Evolutionary conservation across 2,797 vertebrate genomes (phyloP).

Genomic region (Ceyx erithaca): DNA sequence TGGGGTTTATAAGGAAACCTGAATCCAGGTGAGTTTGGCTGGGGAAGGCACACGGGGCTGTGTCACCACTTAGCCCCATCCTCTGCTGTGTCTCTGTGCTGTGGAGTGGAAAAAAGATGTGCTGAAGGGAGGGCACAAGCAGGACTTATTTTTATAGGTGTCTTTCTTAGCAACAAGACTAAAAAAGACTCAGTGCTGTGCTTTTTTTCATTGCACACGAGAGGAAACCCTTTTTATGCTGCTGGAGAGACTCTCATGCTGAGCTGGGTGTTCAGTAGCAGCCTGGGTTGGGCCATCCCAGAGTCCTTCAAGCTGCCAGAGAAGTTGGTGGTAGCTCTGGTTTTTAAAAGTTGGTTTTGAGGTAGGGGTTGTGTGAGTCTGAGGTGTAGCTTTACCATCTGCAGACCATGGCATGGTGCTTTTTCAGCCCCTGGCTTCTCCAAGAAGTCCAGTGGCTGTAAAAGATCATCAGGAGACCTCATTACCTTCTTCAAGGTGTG

Average conservation of each 20-base stretch:
- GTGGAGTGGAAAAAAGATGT: neutral
- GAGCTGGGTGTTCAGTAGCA: neutral
- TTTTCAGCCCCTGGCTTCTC: neutral
- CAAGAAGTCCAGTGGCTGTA: neutral
- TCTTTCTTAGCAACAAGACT: neutral
- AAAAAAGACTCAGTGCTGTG: neutral
- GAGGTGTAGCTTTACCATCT: neutral
- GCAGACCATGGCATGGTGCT: neutral
- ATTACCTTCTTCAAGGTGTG: neutral
- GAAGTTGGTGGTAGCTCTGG: neutral
- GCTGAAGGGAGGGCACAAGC: neutral
- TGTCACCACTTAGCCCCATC: neutral
- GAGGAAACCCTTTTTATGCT: neutral
- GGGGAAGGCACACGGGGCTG: neutral
- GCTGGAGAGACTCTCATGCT: neutral
- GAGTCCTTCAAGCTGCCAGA: neutral
- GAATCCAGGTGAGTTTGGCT: slow-evolving; percentile 19
- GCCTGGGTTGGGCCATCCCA: neutral
- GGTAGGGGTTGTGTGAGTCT: neutral
- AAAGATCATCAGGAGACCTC: neutral
- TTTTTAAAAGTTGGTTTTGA: neutral
- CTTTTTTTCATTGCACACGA: neutral
- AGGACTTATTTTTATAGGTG: neutral
- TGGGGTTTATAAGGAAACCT: neutral
- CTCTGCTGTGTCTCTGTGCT: rapidly evolving